Evolutionary conservation across 2,113 vertebrate genomes (phyloP), one percentile per base, ranked within the genome.

Genomic region (Chelonoidis abingdonii): DNA sequence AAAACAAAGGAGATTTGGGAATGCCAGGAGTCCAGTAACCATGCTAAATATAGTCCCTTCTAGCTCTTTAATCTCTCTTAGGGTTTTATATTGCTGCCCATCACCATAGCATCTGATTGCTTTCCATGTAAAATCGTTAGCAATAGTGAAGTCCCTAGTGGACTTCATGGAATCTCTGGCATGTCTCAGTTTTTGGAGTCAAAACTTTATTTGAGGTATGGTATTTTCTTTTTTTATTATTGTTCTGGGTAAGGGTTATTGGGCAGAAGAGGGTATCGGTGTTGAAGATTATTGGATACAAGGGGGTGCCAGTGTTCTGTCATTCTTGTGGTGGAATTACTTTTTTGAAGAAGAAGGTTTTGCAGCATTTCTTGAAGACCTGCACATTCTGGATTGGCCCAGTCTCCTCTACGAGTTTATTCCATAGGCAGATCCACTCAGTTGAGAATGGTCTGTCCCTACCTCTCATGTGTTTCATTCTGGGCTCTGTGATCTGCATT

Each of bases 1-100:
- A 87, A 88, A 93, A 82, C 91, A 92, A 62, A 93, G 82, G 11
- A 87, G 80, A 31, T 59, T 91, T 81, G 56, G 54, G 29, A 49
- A 53, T 69, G 62, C 47, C 84, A 82, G 82, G 22, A 10, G 69
- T 24, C 38, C 69, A 24, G 69, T 75, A 21, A 69, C 10, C 52
- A 24, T 1, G 3, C 76, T 85, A 29, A 31, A 84, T 92, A 81
- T 88, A 11, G 82, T 83, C 31, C 76, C 19, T 90, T 94, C 87
- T 87, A 80, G 82, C 78, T 56, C 86, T 62, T 13, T 69, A 69
- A 57, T n/a, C 31, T 69, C 35, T 19, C 62, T 72, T 72, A 38
- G 65, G 65, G 19, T 72, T 72, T 72, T n/a, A n/a, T 31, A 69
- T 8, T 72, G 65, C 65, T 93, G 52, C 24, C 89, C 83, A 90